These are phyloP conservation scores for Ailuropoda melanoleuca DNA, from an alignment of 2,113 vertebrate genomes.

Conservation along the genomic window DNA sequence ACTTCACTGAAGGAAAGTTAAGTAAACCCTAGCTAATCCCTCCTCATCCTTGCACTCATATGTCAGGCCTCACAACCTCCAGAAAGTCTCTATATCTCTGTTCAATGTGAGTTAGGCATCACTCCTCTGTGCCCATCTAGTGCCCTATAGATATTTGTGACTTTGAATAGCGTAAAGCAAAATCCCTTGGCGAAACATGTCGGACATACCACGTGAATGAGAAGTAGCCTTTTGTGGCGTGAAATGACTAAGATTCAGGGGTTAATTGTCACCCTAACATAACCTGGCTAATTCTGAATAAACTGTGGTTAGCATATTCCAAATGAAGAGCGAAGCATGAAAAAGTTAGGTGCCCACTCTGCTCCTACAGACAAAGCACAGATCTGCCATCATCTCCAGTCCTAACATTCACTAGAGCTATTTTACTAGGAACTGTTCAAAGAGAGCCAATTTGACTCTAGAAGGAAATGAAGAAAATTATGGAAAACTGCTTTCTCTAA, in stretches of 20 bases:
- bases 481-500: conserved; percentile 60
- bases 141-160: neutral
- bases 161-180: neutral
- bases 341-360: neutral
- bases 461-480: conserved; percentile 68
- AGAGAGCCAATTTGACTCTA: conserved; percentile 46
- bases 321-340: neutral
- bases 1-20: neutral
- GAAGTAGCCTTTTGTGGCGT: neutral
- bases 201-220: neutral
- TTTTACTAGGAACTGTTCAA: conserved; percentile 54
- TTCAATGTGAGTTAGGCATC: neutral
- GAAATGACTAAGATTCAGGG: neutral
- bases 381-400: neutral
- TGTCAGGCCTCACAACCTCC: neutral
- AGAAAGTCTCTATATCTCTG: neutral
- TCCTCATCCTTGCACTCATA: neutral
- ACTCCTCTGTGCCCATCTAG: neutral
- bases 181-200: neutral
- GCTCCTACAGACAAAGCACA: neutral
- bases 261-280: neutral
- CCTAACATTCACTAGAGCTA: neutral
- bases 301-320: neutral
- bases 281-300: neutral
- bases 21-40: neutral